Evolutionary conservation across 53 echinoderm and acorn worm species (phyloP).

Genomic region (Paracentrotus lividus): DNA sequence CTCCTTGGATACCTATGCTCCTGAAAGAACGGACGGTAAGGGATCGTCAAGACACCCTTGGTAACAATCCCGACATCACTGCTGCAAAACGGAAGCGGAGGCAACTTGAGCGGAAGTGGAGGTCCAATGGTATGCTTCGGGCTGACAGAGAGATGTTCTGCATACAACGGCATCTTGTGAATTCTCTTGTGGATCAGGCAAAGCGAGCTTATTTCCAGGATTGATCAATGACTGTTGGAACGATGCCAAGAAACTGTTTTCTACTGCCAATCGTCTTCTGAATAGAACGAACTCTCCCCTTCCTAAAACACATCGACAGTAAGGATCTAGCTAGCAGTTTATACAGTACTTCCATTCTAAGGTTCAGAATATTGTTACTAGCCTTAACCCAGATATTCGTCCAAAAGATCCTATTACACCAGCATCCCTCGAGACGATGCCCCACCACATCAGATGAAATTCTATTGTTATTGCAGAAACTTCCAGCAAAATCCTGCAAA

Average conservation of each 20-base stretch:
- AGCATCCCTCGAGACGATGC: too few relatives aligned
- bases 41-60: too few relatives aligned
- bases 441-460: too few relatives aligned
- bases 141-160: background rate
- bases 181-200: background rate
- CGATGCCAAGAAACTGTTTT: background rate
- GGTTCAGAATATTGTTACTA: background rate
- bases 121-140: background rate
- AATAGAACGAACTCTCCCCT: background rate
- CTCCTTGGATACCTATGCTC: too few relatives aligned
- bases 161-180: background rate
- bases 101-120: slow-evolving; percentile 4
- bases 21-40: too few relatives aligned
- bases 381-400: background rate
- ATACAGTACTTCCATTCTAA: background rate
- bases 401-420: background rate
- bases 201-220: background rate
- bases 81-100: too few relatives aligned
- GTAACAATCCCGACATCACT: too few relatives aligned
- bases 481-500: too few relatives aligned
- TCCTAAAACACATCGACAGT: background rate
- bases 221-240: background rate
- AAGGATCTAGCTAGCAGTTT: background rate
- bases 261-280: background rate
- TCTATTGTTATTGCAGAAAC: too few relatives aligned